Evolutionary conservation across 2,797 vertebrate species (phyloP).

Genomic region (Labroides dimidiatus): DNA sequence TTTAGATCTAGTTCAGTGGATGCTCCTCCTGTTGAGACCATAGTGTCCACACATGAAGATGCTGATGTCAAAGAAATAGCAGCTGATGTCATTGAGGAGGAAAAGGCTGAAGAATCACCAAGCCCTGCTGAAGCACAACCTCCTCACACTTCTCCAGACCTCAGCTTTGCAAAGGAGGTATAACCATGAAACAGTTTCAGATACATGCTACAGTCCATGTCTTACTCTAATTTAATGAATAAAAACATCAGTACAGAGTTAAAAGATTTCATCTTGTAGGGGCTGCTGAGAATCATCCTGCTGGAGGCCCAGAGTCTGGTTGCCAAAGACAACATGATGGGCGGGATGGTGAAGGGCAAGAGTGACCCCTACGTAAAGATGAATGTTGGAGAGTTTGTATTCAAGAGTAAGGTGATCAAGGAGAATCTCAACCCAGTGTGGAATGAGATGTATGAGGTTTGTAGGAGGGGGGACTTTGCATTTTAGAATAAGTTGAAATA

Average conservation of each 20-base stretch:
- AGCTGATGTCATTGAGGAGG: conserved; percentile 65
- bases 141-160: conserved; percentile 82
- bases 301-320: conserved; percentile 90
- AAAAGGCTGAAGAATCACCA: conserved; percentile 63
- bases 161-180: conserved; percentile 88
- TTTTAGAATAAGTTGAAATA: not conserved
- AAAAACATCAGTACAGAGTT: not conserved
- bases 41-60: conserved; percentile 48
- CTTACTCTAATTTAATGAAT: not conserved
- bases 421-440: conserved; percentile 91
- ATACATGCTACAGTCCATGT: not conserved
- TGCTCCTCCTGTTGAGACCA: conserved; percentile 61
- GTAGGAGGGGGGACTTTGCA: conserved; percentile 5
- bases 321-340: conserved; percentile 90
- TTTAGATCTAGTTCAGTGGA: conserved; percentile 75
- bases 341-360: conserved; percentile 88
- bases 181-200: conserved; percentile 2
- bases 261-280: conserved; percentile 71
- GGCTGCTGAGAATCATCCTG: conserved; percentile 89
- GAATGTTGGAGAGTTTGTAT: conserved; percentile 76
- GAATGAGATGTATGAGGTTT: conserved; percentile 93
- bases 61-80: conserved; percentile 18
- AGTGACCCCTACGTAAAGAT: conserved; percentile 93
- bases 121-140: conserved; percentile 66
- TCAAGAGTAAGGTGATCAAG: conserved; percentile 89